Percentiles rank a stretch among this genome's conserved stretches.
These are phyloP conservation scores for Prionailurus viverrinus DNA, from an alignment of 2,113 vertebrate genomes.

Conservation along the genomic window DNA sequence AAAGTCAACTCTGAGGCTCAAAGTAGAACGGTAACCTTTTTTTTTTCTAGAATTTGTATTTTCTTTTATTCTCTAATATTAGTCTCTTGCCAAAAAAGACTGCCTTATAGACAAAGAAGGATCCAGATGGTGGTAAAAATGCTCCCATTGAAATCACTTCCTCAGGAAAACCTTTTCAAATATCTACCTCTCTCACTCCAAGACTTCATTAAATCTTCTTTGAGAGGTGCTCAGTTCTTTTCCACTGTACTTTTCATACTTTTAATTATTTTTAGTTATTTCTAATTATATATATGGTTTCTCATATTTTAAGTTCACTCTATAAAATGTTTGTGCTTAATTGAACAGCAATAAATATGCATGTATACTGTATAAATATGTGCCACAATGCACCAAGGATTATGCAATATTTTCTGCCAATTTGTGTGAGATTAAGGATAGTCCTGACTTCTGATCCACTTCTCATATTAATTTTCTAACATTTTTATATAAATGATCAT, in stretches of 20 bases:
- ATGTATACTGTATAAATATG: neutral
- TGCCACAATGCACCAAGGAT: neutral
- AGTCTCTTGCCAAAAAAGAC: neutral
- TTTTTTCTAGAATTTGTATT: neutral
- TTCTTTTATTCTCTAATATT: neutral
- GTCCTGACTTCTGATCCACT: neutral
- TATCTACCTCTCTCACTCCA: neutral
- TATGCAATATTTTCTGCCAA: neutral
- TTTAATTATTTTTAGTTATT: neutral
- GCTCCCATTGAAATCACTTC: neutral
- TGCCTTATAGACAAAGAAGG: neutral
- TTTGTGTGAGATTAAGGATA: neutral
- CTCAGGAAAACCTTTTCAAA: neutral
- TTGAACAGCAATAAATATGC: neutral
- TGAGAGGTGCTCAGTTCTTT: neutral
- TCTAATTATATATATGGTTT: neutral
- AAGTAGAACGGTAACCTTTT: neutral
- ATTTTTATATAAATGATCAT: neutral
- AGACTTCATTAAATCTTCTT: neutral
- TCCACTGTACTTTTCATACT: neutral
- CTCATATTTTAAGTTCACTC: neutral
- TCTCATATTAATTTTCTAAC: neutral
- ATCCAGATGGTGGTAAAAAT: neutral
- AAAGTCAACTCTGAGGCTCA: neutral
- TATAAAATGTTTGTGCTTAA: neutral